A percentile compares a stretch with the other conserved stretches of the same genome.
Evolutionary conservation across 2,797 vertebrate species (phyloP).

Genomic region (Helarctos malayanus): DNA sequence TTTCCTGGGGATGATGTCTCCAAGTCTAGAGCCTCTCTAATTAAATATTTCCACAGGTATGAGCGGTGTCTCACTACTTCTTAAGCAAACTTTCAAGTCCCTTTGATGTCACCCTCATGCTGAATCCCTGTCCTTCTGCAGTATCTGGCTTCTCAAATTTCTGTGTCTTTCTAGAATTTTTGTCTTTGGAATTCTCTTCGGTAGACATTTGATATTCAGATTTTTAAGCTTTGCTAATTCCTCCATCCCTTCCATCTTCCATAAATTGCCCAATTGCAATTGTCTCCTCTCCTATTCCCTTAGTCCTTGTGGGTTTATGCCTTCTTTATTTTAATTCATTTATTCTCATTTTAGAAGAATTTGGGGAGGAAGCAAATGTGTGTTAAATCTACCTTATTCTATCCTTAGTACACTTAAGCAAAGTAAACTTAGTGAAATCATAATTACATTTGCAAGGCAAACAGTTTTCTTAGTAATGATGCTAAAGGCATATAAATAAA

Average conservation of each 20-base stretch:
- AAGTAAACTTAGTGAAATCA: slow-evolving; percentile 52
- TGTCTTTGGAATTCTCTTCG: slow-evolving; percentile 15
- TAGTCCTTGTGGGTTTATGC: neutral
- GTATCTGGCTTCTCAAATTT: slow-evolving; percentile 19
- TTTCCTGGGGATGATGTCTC: neutral
- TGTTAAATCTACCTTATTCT: slow-evolving; percentile 18
- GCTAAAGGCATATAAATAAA: slow-evolving; percentile 47
- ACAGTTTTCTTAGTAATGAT: slow-evolving; percentile 20
- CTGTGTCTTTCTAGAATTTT: neutral
- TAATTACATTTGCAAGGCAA: slow-evolving; percentile 27
- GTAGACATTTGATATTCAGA: neutral
- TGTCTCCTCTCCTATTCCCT: neutral
- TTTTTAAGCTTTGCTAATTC: slow-evolving; percentile 54
- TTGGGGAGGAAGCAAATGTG: slow-evolving; percentile 30
- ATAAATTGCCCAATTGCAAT: slow-evolving; percentile 20
- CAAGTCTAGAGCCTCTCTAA: neutral
- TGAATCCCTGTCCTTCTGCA: neutral
- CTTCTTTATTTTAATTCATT: slow-evolving; percentile 43
- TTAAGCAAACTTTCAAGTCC: neutral
- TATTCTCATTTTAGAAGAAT: slow-evolving; percentile 56
- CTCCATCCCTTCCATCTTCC: neutral
- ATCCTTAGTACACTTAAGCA: slow-evolving; percentile 36
- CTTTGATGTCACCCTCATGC: neutral
- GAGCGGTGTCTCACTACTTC: neutral
- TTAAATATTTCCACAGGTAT: slow-evolving; percentile 11